Base-by-base conservation (phyloP, 1,140 invertebrate species). In the Delia radicum region DNA sequence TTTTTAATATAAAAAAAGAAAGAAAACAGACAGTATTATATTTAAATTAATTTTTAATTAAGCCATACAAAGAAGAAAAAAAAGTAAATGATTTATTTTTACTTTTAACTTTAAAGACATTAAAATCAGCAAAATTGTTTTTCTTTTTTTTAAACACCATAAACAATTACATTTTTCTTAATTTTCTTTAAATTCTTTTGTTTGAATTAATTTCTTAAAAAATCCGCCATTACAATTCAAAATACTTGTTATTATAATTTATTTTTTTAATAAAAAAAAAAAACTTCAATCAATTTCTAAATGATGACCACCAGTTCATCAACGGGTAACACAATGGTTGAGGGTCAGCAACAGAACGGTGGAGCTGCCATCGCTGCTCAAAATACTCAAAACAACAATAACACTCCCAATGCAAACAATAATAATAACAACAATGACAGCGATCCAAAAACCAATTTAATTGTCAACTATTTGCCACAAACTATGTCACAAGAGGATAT, bases 401-500 rank as follows among this genome's bases (percentile, higher is more conserved):
- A 85, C 90, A 93, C 81, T 29, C 42, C 29, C 31, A 76, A 62
- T 29, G 76, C 75, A 7, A 79, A 78, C 0, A 81, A 77, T 15
- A 80, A 81, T 4, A 82, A 81, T 21, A 82, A 81, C 37, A 80
- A 80, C 77, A 81, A 79, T 69, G 89, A 89, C 82, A 89, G 88
- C 80, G 96, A 97, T 87, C 95, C 94, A 78, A 98, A 98, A 89
- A 98, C 96, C 69, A 99, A 99, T 89, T 91, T 99, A 78, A 99
- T 99, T 86, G 98, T 99, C 79, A 99, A 99, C 88, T 99, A 99
- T 88, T 90, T 99, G 84, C 98, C 98, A 65, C 98, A 99, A 89
- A 98, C 95, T 74, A 99, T 99, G 98, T 98, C 96, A 28, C 98
- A 99, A 88, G 98, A 99, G 87, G 98, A 99, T 87, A 98, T 99